These are phyloP conservation scores for Polypterus senegalus DNA, from an alignment of 2,113 vertebrate genomes.

Conservation along the genomic window DNA sequence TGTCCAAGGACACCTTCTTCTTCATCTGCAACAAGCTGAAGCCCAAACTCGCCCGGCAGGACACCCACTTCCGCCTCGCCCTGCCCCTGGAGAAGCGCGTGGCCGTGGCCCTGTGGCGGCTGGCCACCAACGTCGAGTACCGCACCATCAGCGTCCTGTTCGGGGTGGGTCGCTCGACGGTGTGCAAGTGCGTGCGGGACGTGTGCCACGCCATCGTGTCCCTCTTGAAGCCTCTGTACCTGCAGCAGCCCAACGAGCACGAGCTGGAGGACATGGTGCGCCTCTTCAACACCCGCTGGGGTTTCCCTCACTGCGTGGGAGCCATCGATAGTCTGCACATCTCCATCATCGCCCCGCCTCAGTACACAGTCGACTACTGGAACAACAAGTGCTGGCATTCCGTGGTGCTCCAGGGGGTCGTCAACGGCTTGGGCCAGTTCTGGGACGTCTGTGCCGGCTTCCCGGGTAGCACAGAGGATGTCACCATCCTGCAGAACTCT, in stretches of 20 bases:
- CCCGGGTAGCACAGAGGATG: slow-evolving; percentile 44
- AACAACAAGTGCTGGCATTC: slow-evolving; percentile 42
- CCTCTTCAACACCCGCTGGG: slow-evolving; percentile 40
- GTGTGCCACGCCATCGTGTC: slow-evolving; percentile 36
- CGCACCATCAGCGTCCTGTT: slow-evolving; percentile 39
- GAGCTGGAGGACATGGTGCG: slow-evolving; percentile 44
- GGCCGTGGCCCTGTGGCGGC: slow-evolving; percentile 43
- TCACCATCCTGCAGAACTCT: slow-evolving; percentile 41
- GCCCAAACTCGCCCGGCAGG: slow-evolving; percentile 29
- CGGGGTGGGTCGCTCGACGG: slow-evolving; percentile 31
- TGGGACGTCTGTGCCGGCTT: slow-evolving; percentile 48
- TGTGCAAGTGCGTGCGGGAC: slow-evolving; percentile 44
- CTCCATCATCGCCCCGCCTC: slow-evolving; percentile 33
- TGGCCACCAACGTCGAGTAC: slow-evolving; percentile 46
- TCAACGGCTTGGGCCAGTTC: slow-evolving; percentile 43
- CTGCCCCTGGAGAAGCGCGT: slow-evolving; percentile 47
- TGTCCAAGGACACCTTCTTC: slow-evolving; percentile 50
- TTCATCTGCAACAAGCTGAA: slow-evolving; percentile 41
- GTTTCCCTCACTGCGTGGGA: slow-evolving; percentile 49
- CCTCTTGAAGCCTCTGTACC: slow-evolving; percentile 43
- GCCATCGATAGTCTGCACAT: slow-evolving; percentile 43
- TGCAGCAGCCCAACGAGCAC: slow-evolving; percentile 33
- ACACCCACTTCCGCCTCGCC: slow-evolving; percentile 27
- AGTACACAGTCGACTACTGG: slow-evolving; percentile 34
- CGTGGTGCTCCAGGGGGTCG: slow-evolving; percentile 44